Evolutionary conservation across 2,888 invertebrate species (phyloP).

Genomic region (Archips crataeganus): DNA sequence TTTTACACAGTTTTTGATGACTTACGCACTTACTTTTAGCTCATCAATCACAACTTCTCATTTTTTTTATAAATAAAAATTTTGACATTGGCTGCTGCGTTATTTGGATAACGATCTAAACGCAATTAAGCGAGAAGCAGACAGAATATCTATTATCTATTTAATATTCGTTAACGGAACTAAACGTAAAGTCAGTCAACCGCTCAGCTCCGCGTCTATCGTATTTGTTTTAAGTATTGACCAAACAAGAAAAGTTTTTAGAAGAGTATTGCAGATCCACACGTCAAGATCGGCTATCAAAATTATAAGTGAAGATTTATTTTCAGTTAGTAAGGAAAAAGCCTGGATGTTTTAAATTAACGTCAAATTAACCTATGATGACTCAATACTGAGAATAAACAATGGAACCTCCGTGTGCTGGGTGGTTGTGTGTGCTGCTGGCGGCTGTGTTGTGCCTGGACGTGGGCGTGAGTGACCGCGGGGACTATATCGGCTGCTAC

Average conservation of each 20-base stretch:
- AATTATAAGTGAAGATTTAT: not conserved
- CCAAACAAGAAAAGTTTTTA: slow-evolving; percentile 30
- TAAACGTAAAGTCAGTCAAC: slow-evolving; percentile 38
- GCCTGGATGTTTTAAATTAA: slow-evolving; percentile 31
- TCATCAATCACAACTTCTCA: too few species aligned
- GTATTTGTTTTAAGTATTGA: slow-evolving; percentile 28
- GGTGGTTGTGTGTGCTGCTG: slow-evolving; percentile 27
- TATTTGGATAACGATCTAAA: slow-evolving; percentile 28
- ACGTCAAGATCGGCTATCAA: not conserved
- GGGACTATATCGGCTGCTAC: slow-evolving; percentile 78
- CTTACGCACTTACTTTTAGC: too few species aligned
- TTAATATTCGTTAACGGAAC: slow-evolving; percentile 21
- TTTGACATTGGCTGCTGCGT: not conserved
- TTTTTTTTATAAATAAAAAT: too few species aligned
- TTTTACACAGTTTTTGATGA: too few species aligned
- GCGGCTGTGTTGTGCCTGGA: slow-evolving; percentile 52
- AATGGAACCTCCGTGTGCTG: slow-evolving; percentile 33
- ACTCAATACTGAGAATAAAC: slow-evolving; percentile 43
- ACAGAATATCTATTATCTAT: not conserved
- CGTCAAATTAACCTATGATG: slow-evolving; percentile 41
- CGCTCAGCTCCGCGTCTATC: slow-evolving; percentile 6
- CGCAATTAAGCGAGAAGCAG: slow-evolving; percentile 25
- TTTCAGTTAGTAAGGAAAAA: slow-evolving; percentile 12
- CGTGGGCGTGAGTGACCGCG: slow-evolving; percentile 63
- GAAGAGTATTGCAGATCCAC: not conserved